Percentiles rank a stretch among this genome's conserved stretches.
Conservation (phyloP, 2,797 vertebrate genomes). For the Onychomys torridus region DNA sequence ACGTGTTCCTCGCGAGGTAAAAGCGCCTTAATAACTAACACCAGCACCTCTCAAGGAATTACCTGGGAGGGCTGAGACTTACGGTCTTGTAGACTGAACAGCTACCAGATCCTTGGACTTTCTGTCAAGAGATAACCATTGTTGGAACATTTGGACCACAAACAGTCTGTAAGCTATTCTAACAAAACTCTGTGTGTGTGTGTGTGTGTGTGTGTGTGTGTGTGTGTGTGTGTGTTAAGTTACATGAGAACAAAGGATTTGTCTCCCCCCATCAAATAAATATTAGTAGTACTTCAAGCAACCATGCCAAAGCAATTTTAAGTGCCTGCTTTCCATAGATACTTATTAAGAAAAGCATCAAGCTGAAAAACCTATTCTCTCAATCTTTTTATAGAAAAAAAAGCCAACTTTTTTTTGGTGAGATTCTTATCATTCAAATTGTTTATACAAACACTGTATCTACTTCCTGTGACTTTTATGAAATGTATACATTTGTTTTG, state of each 20-base stretch:
- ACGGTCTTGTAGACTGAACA: background rate
- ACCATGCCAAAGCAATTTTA: background rate
- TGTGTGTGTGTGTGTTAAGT: background rate
- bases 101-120: background rate
- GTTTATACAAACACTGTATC: background rate
- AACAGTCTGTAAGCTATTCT: background rate
- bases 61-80: background rate
- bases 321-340: background rate
- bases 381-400: conserved; percentile 26
- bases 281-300: background rate
- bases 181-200: background rate
- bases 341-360: background rate
- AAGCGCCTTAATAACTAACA: too few relatives aligned
- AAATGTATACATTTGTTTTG: background rate
- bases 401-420: too few relatives aligned
- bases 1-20: too few relatives aligned
- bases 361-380: background rate
- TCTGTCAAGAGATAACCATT: background rate
- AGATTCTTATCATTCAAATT: background rate
- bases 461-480: background rate
- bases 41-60: background rate
- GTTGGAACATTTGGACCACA: background rate
- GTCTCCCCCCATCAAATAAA: background rate
- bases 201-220: background rate
- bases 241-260: background rate